A percentile compares a stretch with the other conserved stretches of the same genome.
Conservation (phyloP, 2,113 vertebrate species). For the Hylia prasina region DNA sequence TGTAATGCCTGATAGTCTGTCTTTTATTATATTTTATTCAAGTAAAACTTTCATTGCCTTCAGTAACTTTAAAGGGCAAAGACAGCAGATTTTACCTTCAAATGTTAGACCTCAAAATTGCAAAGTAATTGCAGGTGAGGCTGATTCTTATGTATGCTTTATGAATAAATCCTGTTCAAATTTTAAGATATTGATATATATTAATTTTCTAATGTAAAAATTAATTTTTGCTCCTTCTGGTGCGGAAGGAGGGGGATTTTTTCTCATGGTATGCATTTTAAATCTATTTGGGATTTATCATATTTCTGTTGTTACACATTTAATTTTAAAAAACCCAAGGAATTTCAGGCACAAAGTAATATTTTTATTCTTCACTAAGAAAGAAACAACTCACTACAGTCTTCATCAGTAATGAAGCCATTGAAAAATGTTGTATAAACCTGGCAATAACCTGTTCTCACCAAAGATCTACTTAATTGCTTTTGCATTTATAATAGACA, state of each 20-base stretch:
- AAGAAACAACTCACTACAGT: background rate
- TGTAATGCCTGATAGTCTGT: background rate
- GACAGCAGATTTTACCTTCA: background rate
- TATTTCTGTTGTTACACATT: background rate
- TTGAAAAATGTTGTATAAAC: constrained; percentile 23
- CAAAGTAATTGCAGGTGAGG: background rate
- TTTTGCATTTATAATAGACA: constrained; percentile 62
- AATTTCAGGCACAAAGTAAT: background rate
- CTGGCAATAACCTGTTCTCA: constrained; percentile 50
- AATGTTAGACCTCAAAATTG: background rate
- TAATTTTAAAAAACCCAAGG: background rate
- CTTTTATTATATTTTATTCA: background rate
- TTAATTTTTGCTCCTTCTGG: background rate
- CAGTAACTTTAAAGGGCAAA: background rate
- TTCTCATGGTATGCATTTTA: background rate
- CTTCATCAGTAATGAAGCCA: constrained; percentile 13
- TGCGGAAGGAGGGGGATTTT: fast-evolving
- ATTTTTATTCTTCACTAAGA: background rate
- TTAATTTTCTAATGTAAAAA: background rate
- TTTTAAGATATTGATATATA: background rate
- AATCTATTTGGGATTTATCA: background rate
- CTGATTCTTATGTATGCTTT: background rate
- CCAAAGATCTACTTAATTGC: constrained; percentile 59
- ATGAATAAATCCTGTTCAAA: background rate
- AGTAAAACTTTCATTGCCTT: background rate